phyloP scores from a whole-genome alignment of 2,888 invertebrate species.

The Opisthograptis luteolata region DNA sequence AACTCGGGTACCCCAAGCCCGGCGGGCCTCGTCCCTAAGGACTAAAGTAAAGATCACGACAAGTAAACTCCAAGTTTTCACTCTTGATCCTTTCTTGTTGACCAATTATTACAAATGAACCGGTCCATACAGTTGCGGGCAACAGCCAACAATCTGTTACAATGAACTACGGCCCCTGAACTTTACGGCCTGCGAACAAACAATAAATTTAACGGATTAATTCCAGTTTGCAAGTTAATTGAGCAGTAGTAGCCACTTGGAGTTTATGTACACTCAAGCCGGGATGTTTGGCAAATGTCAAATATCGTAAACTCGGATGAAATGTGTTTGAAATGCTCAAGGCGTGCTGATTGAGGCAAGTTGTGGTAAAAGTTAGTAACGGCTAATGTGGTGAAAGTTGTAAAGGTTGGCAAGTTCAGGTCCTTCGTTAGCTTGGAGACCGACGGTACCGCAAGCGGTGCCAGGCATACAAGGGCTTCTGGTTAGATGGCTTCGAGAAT shows the following conservation, averaged over 20 bases:
- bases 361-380: conserved; percentile 8
- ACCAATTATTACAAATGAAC: conserved; percentile 31
- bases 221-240: conserved; percentile 37
- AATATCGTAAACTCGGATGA: conserved; percentile 31
- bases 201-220: conserved; percentile 41
- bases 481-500: conserved; percentile 1
- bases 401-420: conserved; percentile 11
- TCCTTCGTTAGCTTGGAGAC: conserved; percentile 16
- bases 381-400: conserved; percentile 11
- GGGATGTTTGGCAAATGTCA: conserved; percentile 33
- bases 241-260: conserved; percentile 29
- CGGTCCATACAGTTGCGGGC: conserved; percentile 22
- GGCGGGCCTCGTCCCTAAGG: not conserved
- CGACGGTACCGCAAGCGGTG: not conserved
- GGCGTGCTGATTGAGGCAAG: conserved; percentile 21
- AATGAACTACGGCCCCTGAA: conserved; percentile 32
- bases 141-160: conserved; percentile 37
- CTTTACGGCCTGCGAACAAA: conserved; percentile 40
- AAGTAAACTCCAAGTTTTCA: conserved; percentile 21
- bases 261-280: conserved; percentile 30
- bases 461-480: conserved; percentile 12
- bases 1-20: too few relatives aligned
- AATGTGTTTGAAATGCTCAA: conserved; percentile 28
- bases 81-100: conserved; percentile 26
- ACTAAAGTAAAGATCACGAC: conserved; percentile 8